Conservation (phyloP, 2,113 vertebrate species). For the Apeltes quadracus region DNA sequence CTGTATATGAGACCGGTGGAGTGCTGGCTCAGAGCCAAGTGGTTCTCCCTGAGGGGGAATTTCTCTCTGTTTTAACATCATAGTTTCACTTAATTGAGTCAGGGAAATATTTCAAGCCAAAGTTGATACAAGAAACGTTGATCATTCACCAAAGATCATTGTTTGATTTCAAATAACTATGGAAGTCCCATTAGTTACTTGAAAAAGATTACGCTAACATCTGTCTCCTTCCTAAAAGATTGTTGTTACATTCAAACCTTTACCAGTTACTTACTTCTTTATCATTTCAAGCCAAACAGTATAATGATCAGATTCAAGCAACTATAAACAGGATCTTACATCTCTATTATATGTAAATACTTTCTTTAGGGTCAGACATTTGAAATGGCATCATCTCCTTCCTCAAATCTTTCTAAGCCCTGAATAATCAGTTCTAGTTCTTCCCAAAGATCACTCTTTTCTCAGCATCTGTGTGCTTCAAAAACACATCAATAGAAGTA, state of each 20-base stretch:
- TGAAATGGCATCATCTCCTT: constrained; percentile 8
- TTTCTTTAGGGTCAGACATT: constrained; percentile 27
- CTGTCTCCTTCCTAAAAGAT: neutral
- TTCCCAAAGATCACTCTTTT: constrained; percentile 63
- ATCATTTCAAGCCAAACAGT: neutral
- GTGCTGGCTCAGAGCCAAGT: too few relatives aligned
- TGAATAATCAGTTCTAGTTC: constrained; percentile 34
- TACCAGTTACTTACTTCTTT: neutral
- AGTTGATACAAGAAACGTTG: too few relatives aligned
- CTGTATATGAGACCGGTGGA: too few relatives aligned
- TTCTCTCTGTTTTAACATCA: too few relatives aligned
- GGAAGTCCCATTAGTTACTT: neutral
- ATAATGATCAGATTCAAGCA: neutral
- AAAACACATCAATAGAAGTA: constrained; percentile 98
- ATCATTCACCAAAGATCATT: too few relatives aligned
- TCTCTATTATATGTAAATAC: neutral
- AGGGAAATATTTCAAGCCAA: too few relatives aligned
- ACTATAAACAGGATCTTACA: constrained; percentile 2
- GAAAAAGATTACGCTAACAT: neutral
- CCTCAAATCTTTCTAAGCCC: constrained; percentile 28
- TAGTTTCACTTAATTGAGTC: too few relatives aligned
- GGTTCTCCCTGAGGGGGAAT: too few relatives aligned
- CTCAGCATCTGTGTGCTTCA: constrained; percentile 94
- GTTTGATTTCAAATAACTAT: too few relatives aligned
- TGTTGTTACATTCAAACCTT: neutral